Percentiles rank a stretch among this genome's conserved stretches.
phyloP scores from a whole-genome alignment of 2,888 invertebrate species.

The Conomelus anceps region DNA sequence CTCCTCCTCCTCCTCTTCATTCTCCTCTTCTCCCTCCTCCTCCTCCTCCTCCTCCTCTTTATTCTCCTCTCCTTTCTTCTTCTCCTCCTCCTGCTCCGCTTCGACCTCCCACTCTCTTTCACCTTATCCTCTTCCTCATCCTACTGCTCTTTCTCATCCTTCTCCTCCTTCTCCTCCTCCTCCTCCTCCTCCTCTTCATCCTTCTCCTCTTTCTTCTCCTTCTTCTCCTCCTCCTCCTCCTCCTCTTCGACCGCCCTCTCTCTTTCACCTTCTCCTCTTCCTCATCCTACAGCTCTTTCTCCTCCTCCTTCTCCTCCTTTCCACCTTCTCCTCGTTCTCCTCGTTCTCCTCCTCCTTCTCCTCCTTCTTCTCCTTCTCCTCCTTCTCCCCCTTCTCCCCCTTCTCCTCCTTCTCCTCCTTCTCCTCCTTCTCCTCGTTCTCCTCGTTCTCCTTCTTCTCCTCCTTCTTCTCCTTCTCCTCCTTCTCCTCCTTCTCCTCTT shows the following conservation, averaged over 20 bases:
- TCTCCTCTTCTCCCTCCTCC: no score
- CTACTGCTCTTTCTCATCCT: no score
- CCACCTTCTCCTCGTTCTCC: not conserved
- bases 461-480: not conserved
- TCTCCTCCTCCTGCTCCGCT: not conserved
- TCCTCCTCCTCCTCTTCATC: no score
- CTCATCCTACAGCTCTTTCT: no score
- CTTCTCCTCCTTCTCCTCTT: not conserved
- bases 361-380: not conserved
- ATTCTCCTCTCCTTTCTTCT: not conserved
- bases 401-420: not conserved
- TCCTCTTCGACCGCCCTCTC: no score
- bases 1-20: no score
- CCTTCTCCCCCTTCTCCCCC: not conserved
- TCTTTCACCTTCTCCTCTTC: not conserved
- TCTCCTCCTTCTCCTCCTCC: no score
- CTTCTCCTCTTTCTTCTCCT: no score
- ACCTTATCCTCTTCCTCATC: no score
- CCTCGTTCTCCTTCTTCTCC: not conserved
- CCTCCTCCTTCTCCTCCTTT: no score
- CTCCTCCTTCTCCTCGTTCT: not conserved
- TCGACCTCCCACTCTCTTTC: no score
- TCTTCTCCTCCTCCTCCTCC: not conserved
- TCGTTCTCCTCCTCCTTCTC: not conserved
- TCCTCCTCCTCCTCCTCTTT: not conserved